Conservation (phyloP, 1,140 invertebrate species). For the Lepidurus arcticus region DNA sequence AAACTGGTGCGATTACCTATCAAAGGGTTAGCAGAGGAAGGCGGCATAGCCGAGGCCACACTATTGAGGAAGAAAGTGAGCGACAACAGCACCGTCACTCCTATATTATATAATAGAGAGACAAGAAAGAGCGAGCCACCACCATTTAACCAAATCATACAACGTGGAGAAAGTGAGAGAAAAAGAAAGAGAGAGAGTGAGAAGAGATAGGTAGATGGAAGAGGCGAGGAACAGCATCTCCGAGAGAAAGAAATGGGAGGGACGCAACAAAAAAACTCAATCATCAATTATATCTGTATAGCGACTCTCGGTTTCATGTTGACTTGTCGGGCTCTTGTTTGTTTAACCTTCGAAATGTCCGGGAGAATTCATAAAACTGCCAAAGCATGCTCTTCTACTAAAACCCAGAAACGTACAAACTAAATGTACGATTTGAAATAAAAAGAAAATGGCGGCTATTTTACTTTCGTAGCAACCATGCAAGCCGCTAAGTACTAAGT, state of each 20-base stretch:
- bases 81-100: constrained; percentile 65
- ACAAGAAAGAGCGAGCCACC: constrained; percentile 31
- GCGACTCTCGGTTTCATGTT: background rate
- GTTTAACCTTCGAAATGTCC: background rate
- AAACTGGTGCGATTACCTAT: constrained; percentile 50
- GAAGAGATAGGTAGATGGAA: constrained; percentile 24
- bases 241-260: background rate
- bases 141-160: constrained; percentile 25
- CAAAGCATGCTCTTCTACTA: background rate
- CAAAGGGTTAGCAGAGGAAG: constrained; percentile 60
- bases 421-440: background rate
- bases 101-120: constrained; percentile 42
- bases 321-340: background rate
- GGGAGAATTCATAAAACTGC: background rate
- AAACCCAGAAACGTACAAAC: background rate
- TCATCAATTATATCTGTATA: background rate
- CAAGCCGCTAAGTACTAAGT: background rate
- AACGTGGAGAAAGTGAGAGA: background rate
- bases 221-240: constrained; percentile 12
- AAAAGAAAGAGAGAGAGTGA: constrained; percentile 29
- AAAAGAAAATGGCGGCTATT: background rate
- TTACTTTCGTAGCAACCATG: background rate
- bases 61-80: constrained; percentile 67
- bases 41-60: constrained; percentile 57
- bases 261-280: background rate